These are phyloP conservation scores for Corythoichthys intestinalis DNA, from an alignment of 2,113 vertebrate species.

Conservation along the genomic window DNA sequence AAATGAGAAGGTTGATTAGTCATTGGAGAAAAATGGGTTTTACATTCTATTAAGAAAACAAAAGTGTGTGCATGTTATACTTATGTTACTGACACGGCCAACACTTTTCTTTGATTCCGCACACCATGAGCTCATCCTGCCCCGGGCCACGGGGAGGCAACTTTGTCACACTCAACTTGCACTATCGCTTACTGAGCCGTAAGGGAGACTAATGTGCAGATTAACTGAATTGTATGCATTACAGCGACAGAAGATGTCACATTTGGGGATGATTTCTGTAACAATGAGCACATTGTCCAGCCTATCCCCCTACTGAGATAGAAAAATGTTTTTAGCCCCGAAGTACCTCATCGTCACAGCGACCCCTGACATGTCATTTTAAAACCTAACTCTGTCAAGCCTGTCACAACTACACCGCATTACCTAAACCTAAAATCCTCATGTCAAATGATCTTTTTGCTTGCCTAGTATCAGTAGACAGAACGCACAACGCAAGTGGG, in stretches of 20 bases:
- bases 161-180: constrained; percentile 58
- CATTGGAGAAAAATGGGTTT: constrained; percentile 27
- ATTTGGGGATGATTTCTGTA: neutral
- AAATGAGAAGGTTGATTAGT: constrained; percentile 3
- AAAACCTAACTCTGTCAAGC: constrained; percentile 38
- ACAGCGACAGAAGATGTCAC: constrained; percentile 3
- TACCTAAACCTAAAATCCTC: constrained; percentile 36
- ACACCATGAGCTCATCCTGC: constrained; percentile 65
- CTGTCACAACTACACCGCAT: constrained; percentile 39
- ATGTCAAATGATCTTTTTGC: constrained; percentile 41
- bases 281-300: neutral
- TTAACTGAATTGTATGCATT: neutral
- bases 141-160: constrained; percentile 44
- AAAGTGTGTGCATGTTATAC: constrained; percentile 34
- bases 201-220: constrained; percentile 37
- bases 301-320: neutral
- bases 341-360: constrained; percentile 44
- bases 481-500: constrained; percentile 29
- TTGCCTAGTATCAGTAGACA: constrained; percentile 45
- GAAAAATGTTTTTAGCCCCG: constrained; percentile 20
- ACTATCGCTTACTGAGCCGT: constrained; percentile 63
- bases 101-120: constrained; percentile 56
- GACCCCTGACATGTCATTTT: constrained; percentile 54
- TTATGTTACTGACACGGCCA: constrained; percentile 48
- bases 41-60: constrained; percentile 38